Evolutionary conservation across 1,140 invertebrate species (phyloP).

Genomic region (Lucilia sericata): DNA sequence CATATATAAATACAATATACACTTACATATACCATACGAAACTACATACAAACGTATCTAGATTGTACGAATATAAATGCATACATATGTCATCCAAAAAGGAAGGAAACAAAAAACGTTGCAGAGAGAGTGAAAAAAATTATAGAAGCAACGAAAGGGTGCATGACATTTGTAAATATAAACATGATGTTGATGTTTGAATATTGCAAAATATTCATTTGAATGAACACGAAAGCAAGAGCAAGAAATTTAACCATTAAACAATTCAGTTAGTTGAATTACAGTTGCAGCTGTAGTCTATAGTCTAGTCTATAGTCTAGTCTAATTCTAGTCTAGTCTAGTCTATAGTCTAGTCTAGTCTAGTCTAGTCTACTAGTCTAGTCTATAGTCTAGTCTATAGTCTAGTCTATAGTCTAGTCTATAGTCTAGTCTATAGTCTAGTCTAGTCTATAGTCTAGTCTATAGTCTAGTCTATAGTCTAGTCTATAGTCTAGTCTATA

Average conservation of each 20-base stretch:
- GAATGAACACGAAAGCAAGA: background rate
- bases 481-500: too few relatives aligned
- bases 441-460: too few relatives aligned
- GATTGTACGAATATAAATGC: too few relatives aligned
- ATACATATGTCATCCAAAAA: conserved; percentile 1
- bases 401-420: too few relatives aligned
- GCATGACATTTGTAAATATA: conserved; percentile 14
- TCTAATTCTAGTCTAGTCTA: too few relatives aligned
- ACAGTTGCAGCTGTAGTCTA: too few relatives aligned
- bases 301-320: too few relatives aligned
- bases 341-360: too few relatives aligned
- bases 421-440: too few relatives aligned
- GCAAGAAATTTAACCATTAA: background rate
- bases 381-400: too few relatives aligned
- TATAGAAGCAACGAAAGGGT: background rate
- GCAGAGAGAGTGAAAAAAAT: background rate
- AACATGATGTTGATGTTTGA: conserved; percentile 8
- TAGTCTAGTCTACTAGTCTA: too few relatives aligned
- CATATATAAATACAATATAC: background rate
- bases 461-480: too few relatives aligned
- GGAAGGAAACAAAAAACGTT: background rate
- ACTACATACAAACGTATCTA: background rate
- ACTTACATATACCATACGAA: background rate
- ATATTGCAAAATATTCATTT: conserved; percentile 16
- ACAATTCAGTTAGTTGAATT: background rate